Evolutionary conservation across 2,888 invertebrate species (phyloP), one percentile per base, ranked within the genome.

Genomic region (Argyresthia albistria): DNA sequence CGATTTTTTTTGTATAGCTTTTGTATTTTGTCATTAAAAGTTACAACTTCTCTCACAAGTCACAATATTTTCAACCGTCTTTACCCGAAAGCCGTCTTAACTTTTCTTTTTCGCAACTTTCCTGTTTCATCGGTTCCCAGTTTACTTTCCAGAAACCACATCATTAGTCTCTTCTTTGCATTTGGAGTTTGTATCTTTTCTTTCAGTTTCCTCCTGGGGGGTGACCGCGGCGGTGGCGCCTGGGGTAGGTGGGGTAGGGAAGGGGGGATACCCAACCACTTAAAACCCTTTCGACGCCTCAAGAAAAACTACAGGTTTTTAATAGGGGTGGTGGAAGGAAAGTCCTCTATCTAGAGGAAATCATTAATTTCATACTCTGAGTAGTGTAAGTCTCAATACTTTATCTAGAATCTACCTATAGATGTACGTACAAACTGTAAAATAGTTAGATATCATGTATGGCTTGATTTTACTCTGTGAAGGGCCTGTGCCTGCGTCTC

Each of bases 281-380:
- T 72, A 56, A 55, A 55, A 69, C 69, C 73, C 74, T 75, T 69
- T 69, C 71, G 66, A 63, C 72, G 67, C 73, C 72, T 76, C 73
- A 76, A 75, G 76, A 77, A 73, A 72, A 73, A 75, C 74, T 42
- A 72, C 69, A 61, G 60, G 65, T 70, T 25, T 75, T 73, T 75
- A 70, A 61, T 54, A 50, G 8, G 35, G 16, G n/a, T 8, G 16
- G n/a, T 8, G n/a, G 57, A 39, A 46, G 25, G 15, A 46, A 46
- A 15, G 14, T 9, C 6, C 11, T 14, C 39, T 25, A 4, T 14
- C 39, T 25, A 4, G 25, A 35, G 49, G 14, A 46, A 48, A 39
- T 16, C 35, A 47, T 35, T 49, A 12, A 39, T 14, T 55, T 60
- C 42, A 55, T 62, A 42, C 11, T 42, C 11, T 42, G 6, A 66